phyloP scores from a whole-genome alignment of 2,888 invertebrate species.

The Parnassius apollo region DNA sequence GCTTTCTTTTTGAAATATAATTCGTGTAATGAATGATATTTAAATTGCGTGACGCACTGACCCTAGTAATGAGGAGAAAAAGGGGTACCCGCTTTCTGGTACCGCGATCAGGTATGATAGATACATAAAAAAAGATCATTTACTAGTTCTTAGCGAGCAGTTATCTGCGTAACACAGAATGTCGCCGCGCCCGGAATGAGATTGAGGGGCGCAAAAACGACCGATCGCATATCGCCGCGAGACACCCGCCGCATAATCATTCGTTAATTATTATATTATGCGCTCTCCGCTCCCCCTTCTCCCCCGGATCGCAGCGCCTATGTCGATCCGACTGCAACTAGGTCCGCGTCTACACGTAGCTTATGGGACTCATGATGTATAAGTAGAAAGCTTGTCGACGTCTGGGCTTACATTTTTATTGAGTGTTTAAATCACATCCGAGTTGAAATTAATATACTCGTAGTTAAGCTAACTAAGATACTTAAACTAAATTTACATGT shows the following conservation, averaged over 20 bases:
- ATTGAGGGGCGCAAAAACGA: conserved; percentile 17
- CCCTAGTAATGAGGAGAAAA: too few species aligned
- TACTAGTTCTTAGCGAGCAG: conserved; percentile 31
- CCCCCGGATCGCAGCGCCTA: not conserved
- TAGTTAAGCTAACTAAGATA: too few species aligned
- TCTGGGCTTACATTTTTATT: conserved; percentile 1
- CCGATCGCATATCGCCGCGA: conserved; percentile 7
- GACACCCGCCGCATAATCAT: conserved; percentile 10
- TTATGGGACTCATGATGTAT: conserved; percentile 15
- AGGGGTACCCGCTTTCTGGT: conserved; percentile 31
- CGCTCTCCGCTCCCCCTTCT: not conserved
- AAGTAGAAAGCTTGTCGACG: conserved; percentile 6
- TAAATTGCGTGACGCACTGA: too few species aligned
- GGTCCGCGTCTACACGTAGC: not conserved
- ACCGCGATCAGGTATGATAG: conserved; percentile 41
- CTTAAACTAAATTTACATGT: too few species aligned
- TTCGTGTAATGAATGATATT: too few species aligned
- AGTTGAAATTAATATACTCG: not conserved
- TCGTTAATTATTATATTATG: conserved; percentile 24
- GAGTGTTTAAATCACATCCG: not conserved
- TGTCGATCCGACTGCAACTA: not conserved
- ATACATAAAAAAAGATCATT: conserved; percentile 46
- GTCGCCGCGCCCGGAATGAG: conserved; percentile 22
- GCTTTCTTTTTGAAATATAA: too few species aligned
- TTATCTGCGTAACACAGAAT: conserved; percentile 21